phyloP scores from a whole-genome alignment of 2,113 vertebrate species.

The Erythrocercus mccallii region DNA sequence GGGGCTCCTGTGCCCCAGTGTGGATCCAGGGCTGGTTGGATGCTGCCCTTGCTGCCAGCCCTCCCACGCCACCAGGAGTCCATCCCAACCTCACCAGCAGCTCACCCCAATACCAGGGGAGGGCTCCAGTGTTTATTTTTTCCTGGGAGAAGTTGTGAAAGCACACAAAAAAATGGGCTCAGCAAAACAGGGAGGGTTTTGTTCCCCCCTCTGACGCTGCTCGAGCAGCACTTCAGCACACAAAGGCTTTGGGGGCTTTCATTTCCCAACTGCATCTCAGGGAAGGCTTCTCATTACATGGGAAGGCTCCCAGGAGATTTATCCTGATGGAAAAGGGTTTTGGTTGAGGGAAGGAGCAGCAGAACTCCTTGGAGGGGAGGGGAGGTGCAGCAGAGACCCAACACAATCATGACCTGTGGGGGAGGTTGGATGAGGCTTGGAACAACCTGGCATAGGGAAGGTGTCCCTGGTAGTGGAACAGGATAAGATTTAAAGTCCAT shows the following conservation, averaged over 20 bases:
- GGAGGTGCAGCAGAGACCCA: neutral
- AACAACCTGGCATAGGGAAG: neutral
- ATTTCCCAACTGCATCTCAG: neutral
- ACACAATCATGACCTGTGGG: accelerated
- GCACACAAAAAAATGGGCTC: neutral
- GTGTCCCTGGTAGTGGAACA: accelerated
- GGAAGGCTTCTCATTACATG: neutral
- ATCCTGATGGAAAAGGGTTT: neutral
- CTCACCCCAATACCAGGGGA: neutral
- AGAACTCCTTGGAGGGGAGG: neutral
- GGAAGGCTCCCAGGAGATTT: neutral
- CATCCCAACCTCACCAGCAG: accelerated
- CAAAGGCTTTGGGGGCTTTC: neutral
- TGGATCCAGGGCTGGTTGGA: neutral
- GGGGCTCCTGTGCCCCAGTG: accelerated
- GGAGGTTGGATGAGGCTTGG: neutral
- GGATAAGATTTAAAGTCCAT: neutral
- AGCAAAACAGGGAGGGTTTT: neutral
- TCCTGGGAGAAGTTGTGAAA: neutral
- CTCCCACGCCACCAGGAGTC: neutral
- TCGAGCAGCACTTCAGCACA: neutral
- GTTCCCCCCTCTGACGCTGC: neutral
- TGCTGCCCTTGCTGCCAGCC: neutral
- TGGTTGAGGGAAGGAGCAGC: neutral
- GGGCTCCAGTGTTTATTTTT: neutral